A percentile compares a stretch with the other conserved stretches of the same genome.
Evolutionary conservation across 2,888 invertebrate genomes (phyloP).

Genomic region (Ectobius pallidus): DNA sequence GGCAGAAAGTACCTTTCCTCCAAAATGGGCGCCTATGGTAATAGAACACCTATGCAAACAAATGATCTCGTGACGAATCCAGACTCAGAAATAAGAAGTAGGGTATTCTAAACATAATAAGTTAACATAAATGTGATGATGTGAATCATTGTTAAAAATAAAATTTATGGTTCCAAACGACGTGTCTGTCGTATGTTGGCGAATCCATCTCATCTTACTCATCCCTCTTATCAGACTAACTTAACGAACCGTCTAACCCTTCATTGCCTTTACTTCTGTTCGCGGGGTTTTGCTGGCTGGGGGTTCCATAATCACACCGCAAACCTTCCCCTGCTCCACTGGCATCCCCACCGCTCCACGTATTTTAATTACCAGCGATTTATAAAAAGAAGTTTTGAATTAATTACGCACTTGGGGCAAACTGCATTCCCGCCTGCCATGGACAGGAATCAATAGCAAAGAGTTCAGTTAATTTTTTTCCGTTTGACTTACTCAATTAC

Average conservation of each 20-base stretch:
- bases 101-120: no score
- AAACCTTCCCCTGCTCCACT: constrained; percentile 3
- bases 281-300: constrained; percentile 24
- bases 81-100: no score
- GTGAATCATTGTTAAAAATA: no score
- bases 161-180: no score
- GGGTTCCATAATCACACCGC: constrained; percentile 22
- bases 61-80: no score
- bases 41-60: no score
- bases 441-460: constrained; percentile 40
- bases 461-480: constrained; percentile 29
- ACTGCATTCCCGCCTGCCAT: constrained; percentile 29
- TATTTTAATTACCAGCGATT: constrained; percentile 43
- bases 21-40: no score
- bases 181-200: constrained; percentile 5
- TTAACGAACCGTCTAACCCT: constrained; percentile 26
- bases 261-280: no score
- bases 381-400: constrained; percentile 42
- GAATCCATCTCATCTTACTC: constrained; percentile 15
- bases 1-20: no score
- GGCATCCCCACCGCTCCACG: constrained; percentile 18
- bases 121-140: no score
- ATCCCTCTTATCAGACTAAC: constrained; percentile 17
- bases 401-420: constrained; percentile 38
- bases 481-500: constrained; percentile 14